Percentiles rank a stretch among this genome's conserved stretches.
These are phyloP conservation scores for Oceanites oceanicus DNA, from an alignment of 2,113 vertebrate species.

Conservation along the genomic window DNA sequence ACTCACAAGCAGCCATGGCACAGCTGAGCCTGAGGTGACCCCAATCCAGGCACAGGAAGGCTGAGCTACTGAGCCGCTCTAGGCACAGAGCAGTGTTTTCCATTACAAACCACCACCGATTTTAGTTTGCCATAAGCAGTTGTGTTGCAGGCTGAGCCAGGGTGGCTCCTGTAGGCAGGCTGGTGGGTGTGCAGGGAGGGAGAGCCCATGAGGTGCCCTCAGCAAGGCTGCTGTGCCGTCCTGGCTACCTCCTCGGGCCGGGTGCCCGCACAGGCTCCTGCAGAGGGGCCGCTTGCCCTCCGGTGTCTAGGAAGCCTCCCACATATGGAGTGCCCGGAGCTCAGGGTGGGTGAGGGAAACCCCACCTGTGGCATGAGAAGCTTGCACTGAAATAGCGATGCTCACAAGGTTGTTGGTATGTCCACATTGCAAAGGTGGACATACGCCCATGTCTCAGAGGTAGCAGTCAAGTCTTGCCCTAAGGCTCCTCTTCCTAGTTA, in stretches of 20 bases:
- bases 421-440: background rate
- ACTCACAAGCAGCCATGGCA: too few relatives aligned
- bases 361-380: background rate
- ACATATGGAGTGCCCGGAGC: rapidly evolving
- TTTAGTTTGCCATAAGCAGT: background rate
- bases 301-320: too few relatives aligned
- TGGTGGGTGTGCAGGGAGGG: background rate
- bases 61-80: too few relatives aligned
- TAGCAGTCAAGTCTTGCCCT: background rate
- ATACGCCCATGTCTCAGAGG: rapidly evolving
- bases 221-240: rapidly evolving
- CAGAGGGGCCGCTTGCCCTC: background rate
- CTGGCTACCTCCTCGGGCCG: background rate
- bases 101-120: too few relatives aligned
- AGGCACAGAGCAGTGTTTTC: background rate
- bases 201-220: too few relatives aligned
- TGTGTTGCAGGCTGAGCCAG: background rate
- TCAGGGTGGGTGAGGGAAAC: background rate
- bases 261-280: background rate
- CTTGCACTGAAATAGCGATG: rapidly evolving
- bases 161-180: background rate
- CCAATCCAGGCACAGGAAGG: rapidly evolving
- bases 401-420: background rate
- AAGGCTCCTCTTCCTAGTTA: background rate
- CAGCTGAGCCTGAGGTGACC: background rate